phyloP scores from a whole-genome alignment of 2,888 invertebrate species.

The Apotomis capreana region DNA sequence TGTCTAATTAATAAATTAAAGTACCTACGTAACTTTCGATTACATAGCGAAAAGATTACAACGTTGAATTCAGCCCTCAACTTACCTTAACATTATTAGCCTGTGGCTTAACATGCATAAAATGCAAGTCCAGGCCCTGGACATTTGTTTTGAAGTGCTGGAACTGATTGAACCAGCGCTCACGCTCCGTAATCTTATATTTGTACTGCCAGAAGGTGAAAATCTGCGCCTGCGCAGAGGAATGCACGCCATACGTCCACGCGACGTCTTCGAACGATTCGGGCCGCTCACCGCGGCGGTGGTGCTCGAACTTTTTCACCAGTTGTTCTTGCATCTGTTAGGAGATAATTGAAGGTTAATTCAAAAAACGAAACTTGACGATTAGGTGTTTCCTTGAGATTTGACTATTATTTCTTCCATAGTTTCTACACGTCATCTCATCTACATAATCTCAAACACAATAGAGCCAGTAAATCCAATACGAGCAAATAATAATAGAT shows the following conservation, averaged over 20 bases:
- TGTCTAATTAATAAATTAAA: too few species aligned
- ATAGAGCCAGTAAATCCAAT: too few species aligned
- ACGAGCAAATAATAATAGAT: too few species aligned
- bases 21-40: too few species aligned
- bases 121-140: slow-evolving; percentile 89
- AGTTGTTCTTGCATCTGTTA: slow-evolving; percentile 82
- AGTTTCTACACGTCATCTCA: too few species aligned
- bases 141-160: slow-evolving; percentile 90
- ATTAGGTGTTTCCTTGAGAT: too few species aligned
- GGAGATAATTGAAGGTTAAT: neutral
- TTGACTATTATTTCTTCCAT: too few species aligned
- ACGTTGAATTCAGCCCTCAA: neutral
- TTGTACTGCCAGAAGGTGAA: slow-evolving; percentile 90
- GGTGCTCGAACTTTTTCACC: slow-evolving; percentile 76
- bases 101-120: slow-evolving; percentile 86
- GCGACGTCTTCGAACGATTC: slow-evolving; percentile 82
- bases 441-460: too few species aligned
- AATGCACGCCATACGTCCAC: slow-evolving; percentile 92
- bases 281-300: slow-evolving; percentile 62
- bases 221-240: slow-evolving; percentile 85
- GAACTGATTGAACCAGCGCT: slow-evolving; percentile 86
- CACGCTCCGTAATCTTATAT: slow-evolving; percentile 85
- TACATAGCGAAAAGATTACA: too few species aligned
- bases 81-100: slow-evolving; percentile 61
- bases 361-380: neutral